Conservation (phyloP, 2,797 vertebrate species). For the Coregonus suidteri region DNA sequence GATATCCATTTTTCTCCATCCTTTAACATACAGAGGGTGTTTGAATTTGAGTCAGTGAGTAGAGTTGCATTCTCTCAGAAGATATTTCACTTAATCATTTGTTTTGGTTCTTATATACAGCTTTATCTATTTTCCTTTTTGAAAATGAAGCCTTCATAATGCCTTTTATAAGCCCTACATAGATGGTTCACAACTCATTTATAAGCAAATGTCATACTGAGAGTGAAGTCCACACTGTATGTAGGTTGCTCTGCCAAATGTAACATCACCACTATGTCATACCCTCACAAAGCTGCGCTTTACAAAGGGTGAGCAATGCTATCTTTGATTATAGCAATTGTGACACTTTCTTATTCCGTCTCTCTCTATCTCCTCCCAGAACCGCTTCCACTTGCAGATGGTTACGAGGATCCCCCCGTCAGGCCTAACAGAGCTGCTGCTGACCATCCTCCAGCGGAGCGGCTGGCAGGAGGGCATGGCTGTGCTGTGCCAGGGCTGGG, state of each 20-base stretch:
- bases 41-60: neutral
- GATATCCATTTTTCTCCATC: neutral
- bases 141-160: too few species aligned
- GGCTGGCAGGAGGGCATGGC: constrained; percentile 80
- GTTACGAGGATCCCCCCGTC: constrained; percentile 78
- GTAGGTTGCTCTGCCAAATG: neutral
- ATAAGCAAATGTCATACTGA: too few species aligned
- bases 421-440: constrained; percentile 76
- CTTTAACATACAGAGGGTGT: neutral
- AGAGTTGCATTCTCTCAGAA: neutral
- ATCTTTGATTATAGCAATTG: neutral
- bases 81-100: neutral
- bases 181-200: neutral
- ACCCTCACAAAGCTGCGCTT: neutral
- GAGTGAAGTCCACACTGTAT: too few species aligned
- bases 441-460: constrained; percentile 73
- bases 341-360: neutral
- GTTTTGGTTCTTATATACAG: neutral
- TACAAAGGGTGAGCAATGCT: too few species aligned
- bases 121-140: neutral
- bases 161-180: neutral
- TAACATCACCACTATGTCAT: neutral
- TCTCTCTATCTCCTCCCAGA: constrained; percentile 66
- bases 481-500: constrained; percentile 82
- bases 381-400: constrained; percentile 87